Evolutionary conservation across 1,140 invertebrate species (phyloP).

Genomic region (Bombus haemorrhoidalis): DNA sequence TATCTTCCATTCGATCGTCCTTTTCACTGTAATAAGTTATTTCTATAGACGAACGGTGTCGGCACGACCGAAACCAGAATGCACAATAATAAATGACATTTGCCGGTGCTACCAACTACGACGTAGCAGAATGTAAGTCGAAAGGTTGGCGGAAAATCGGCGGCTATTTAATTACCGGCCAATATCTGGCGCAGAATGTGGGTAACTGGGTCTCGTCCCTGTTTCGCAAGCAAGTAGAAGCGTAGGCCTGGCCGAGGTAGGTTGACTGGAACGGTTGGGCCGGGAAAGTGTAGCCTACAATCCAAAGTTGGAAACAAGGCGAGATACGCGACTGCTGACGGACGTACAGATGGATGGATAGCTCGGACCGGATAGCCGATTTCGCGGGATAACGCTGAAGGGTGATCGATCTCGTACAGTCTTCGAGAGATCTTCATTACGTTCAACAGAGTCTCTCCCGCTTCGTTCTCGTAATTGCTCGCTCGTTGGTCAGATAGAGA

Average conservation of each 20-base stretch:
- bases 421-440: background rate
- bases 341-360: background rate
- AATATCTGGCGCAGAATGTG: conserved; percentile 68
- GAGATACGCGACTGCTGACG: conserved; percentile 22
- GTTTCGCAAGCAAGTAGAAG: conserved; percentile 64
- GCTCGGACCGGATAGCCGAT: conserved; percentile 16
- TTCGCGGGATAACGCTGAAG: background rate
- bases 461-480: background rate
- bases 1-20: background rate
- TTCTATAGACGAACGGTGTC: background rate
- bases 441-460: background rate
- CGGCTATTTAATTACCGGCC: conserved; percentile 63
- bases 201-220: conserved; percentile 74
- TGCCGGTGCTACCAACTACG: background rate
- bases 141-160: conserved; percentile 50
- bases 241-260: conserved; percentile 61
- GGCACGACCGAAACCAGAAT: background rate
- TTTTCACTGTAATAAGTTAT: background rate
- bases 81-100: conserved; percentile 45
- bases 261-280: conserved; percentile 62
- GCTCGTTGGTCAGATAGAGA: background rate
- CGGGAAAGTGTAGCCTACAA: conserved; percentile 69
- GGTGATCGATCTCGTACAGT: conserved; percentile 1
- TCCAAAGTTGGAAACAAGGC: conserved; percentile 63
- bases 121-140: background rate